Base-by-base conservation (phyloP, 1,140 invertebrate species). In the Hycleus cichorii region DNA sequence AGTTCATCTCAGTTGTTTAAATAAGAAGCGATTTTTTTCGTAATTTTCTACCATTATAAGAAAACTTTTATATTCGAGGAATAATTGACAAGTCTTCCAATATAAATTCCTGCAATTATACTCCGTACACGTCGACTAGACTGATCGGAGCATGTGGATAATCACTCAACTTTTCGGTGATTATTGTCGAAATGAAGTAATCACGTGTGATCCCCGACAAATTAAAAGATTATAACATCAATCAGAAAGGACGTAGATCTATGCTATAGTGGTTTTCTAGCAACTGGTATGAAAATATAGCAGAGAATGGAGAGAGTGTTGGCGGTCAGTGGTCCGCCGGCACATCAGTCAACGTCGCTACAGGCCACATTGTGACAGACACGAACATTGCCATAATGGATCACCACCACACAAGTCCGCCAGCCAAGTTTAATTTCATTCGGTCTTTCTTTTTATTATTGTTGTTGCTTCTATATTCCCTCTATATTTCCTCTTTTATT, bases 201-300 rank as follows among this genome's bases (percentile, higher is more conserved):
- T 53, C 51, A 55, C 24, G 52, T 55, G 52, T 55, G 52, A 55
- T 45, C 52, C 1, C 45, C 45, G 10, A 43, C 52, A 55, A 55
- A 55, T 55, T 55, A 55, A 55, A 55, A 55, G 52, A 55, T 55
- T 55, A 55, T 55, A 55, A 55, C 52, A 55, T 55, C 52, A 55
- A 55, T 55, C 52, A 55, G 52, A 55, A 47, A 55, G 32, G 52
- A 55, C 52, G 52, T 55, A 40, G 44, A 12, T 12, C 12, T 12
- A 12, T 12, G 12, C 38, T 54, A 43, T 24, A 54, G 18, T 18
- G 4, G 32, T 32, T 32, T 32, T 32, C 32, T 32, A 32, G 32
- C 32, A 32, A 32, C 32, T 32, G 46, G 51, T 47, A 47, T 38
- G 46, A 12, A 25, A 7, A 39, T 42, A 42, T 42, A 42, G 8